Evolutionary conservation across 2,888 invertebrate genomes (phyloP), one percentile per base, ranked within the genome.

Genomic region (Sicus ferrugineus): DNA sequence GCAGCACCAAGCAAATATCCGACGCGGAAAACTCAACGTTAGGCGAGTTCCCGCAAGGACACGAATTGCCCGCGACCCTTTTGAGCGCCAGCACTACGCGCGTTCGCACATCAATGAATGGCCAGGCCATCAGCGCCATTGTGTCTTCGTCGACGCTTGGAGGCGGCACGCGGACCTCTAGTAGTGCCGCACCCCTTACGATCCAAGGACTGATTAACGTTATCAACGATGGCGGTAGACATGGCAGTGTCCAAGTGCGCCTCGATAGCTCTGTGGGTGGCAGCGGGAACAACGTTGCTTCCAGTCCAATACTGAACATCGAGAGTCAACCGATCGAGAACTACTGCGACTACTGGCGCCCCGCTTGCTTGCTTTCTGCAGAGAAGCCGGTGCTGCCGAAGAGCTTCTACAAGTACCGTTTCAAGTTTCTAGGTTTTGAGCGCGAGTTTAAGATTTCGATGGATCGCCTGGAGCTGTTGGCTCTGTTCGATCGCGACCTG

Each of bases 401-500:
- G 72, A 83, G 84, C 30, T 85, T 81, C 73, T 86, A 86, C 75
- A 85, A 84, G 72, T 86, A 85, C 70, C 82, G 81, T 2, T 78
- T 86, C 67, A 80, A 82, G 9, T 78, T 81, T 70, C 81, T 82
- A 62, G 83, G 84, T 74, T 52, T 76, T 7, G 81, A 79, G 68
- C 84, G 78, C 16, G 85, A 86, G 75, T 77, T 84, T 7, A 96
- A 95, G 88, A 90, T 98, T 42, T 90, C 93, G 66, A 93, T 98
- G 88, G 98, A 99, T 84, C 90, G 99, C 58, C 87, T 99, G 64
- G 94, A 96, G 75, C 86, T 99, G 56, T 88, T 97, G 83, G 96
- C 98, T 1, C 87, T 98, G 19, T 91, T 99, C 76, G 99, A 99
- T 86, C 90, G 96, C 67, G 98, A 97, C 85, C 86, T 95, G 66